Base-by-base conservation (phyloP, 2,888 invertebrate species). In the Chrysomela aeneicollis region DNA sequence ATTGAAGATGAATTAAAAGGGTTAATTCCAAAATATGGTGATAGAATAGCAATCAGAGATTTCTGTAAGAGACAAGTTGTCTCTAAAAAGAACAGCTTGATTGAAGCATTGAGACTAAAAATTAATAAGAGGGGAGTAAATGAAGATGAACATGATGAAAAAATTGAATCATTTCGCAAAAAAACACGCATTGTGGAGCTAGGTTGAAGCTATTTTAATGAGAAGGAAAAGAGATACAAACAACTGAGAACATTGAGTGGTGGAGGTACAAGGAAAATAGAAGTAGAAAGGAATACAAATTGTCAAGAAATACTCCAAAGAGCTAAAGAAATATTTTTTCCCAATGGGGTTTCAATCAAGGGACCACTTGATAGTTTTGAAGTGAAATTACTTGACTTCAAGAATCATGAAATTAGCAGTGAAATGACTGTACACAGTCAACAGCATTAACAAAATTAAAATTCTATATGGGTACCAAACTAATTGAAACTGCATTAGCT, bases 181-280 rank as follows among this genome's bases (percentile, higher is more conserved):
- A 50, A 50, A 19, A 50, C 37, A 30, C 18, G 37, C n/a, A 2
- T 42, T 37, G 53, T 54, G 26, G 61, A 54, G 53, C 19, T 61
- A 18, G 61, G 61, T 18, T 61, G 61, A 53, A 12, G 30, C 15
- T 18, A 18, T 21, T 30, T 17, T 15, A 18, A 12, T 37, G 17
- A 61, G 30, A 30, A 15, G 10, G 52, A 53, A 10, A 30, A 53
- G 15, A 53, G 15, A 61, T 61, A 35, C 0, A 17, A 35, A 37
- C 61, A 61, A 61, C 10, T 61, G 12, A 32, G 32, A 53, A 53
- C 53, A n/a, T 18, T 37, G 30, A 22, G 21, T 35, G 61, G 61
- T 37, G 61, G 61, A 19, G 61, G 54, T n/a, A 61, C 61, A 53
- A 61, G 54, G 17, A 61, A 42, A 54, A 18, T 61, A 17, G 35